Evolutionary conservation across 2,113 vertebrate species (phyloP).

Genomic region (Apteryx owenii): DNA sequence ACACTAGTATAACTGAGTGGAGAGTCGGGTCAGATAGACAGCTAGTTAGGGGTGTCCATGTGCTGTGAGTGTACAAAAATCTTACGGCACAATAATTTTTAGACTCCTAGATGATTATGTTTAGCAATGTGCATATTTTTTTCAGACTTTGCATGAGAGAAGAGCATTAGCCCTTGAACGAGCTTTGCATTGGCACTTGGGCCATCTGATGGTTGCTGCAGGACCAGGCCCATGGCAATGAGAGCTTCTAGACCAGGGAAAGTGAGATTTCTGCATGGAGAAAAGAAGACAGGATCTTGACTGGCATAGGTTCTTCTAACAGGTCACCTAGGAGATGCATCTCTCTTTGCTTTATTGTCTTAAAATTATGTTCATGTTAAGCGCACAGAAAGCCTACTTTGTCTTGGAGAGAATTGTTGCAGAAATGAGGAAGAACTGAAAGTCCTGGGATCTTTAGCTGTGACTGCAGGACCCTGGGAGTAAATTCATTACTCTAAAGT

Average conservation of each 20-base stretch:
- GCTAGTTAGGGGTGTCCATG: background rate
- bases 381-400: background rate
- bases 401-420: background rate
- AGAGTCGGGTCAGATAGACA: fast-evolving
- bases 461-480: background rate
- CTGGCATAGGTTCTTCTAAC: background rate
- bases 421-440: background rate
- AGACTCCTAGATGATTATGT: background rate
- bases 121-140: background rate
- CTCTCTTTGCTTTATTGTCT: fast-evolving
- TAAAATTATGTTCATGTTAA: background rate
- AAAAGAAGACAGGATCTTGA: background rate
- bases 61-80: background rate
- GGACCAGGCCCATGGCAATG: fast-evolving
- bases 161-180: background rate
- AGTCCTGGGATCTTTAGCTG: background rate
- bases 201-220: background rate
- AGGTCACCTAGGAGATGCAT: background rate
- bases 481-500: background rate
- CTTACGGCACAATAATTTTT: background rate
- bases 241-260: background rate
- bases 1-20: background rate
- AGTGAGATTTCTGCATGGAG: fast-evolving
- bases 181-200: background rate
- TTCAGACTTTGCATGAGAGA: background rate